Base-by-base conservation (phyloP, 30 jellyfish, hydroid and myxozoan species). In the Turritopsis rubra region DNA sequence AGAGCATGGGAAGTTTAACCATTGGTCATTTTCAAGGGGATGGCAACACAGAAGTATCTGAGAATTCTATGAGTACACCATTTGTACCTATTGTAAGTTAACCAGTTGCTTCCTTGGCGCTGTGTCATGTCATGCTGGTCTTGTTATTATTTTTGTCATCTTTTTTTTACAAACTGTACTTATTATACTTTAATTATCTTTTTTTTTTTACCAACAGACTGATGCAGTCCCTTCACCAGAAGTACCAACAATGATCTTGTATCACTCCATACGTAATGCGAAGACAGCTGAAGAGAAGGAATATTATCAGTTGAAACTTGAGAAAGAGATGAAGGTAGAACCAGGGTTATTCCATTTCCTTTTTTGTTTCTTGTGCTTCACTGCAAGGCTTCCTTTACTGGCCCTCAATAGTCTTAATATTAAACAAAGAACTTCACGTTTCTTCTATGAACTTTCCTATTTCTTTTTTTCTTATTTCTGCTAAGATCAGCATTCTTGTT, bases 201-300 rank as follows among this genome's bases (percentile, higher is more conserved):
- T 17, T 72, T 21, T 18, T 76, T 76, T 28, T 17, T 13, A 5
- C 60, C 5, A 41, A 26, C 87, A 92, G 98, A 76, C 90, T 54
- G 99, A 93, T 86, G 99, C 99, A 5, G 95, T 93, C 8, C 97
- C 96, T 18, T 79, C 96, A 20, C 99, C 96, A 31, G 99, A 93
- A 81, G 99, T 86, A 19, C 88, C 90, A 24, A 66, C 87, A 76
- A 81, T 41, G 88, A 84, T 88, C 70, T 81, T 93, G 84, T 78
- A 86, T 75, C 79, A 84, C 52, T 53, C 30, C 60, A 30, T 91
- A 41, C 84, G 86, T 54, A 71, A n/a, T 23, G 95, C 96, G 7
- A 80, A 81, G 65, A 87, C 91, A 8, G 72, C 88, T 31, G 66
- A 52, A 3, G 96, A 88, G 54, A 76, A 72, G 54, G 71, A 31